Percentiles rank a stretch among this genome's conserved stretches.
phyloP scores from a whole-genome alignment of 2,797 vertebrate species.

The Remorina albescens region DNA sequence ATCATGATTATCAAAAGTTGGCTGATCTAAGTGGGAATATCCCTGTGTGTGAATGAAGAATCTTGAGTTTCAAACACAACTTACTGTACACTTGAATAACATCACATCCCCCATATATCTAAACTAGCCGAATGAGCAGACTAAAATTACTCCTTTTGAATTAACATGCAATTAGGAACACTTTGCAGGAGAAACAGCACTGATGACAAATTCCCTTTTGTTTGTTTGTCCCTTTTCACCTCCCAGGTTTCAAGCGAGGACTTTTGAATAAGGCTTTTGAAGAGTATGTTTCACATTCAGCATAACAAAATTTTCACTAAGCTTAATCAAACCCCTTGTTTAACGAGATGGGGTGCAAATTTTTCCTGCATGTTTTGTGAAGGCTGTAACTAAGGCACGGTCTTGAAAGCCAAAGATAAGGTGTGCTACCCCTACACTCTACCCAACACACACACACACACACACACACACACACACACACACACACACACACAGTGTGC shows the following conservation, averaged over 20 bases:
- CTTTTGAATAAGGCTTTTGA: conserved; percentile 46
- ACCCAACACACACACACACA: conserved; percentile 12
- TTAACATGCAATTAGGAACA: conserved; percentile 72
- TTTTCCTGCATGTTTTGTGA: conserved; percentile 47
- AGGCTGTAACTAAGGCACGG: conserved; percentile 54
- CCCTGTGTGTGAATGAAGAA: conserved; percentile 24
- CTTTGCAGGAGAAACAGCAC: conserved; percentile 55
- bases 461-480: conserved; percentile 16
- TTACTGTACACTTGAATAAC: conserved; percentile 42
- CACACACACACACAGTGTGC: conserved; percentile 16
- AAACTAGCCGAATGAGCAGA: conserved; percentile 57
- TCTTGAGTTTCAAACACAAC: conserved; percentile 30
- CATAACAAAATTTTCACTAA: conserved; percentile 58
- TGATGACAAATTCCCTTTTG: conserved; percentile 59
- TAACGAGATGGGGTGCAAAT: conserved; percentile 58
- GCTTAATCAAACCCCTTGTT: conserved; percentile 77
- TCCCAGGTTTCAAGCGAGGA: conserved; percentile 57
- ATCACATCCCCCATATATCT: conserved; percentile 43
- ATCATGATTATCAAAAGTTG: conserved; percentile 32
- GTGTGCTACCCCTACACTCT: neutral
- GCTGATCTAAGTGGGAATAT: conserved; percentile 15
- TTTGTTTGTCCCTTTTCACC: conserved; percentile 63
- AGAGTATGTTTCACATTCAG: conserved; percentile 61
- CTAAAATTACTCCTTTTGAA: conserved; percentile 63
- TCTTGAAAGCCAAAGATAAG: conserved; percentile 59